A percentile compares a stretch with the other conserved stretches of the same genome.
These are phyloP conservation scores for Dynastes grantii DNA, from an alignment of 2,888 invertebrate species.

Conservation along the genomic window DNA sequence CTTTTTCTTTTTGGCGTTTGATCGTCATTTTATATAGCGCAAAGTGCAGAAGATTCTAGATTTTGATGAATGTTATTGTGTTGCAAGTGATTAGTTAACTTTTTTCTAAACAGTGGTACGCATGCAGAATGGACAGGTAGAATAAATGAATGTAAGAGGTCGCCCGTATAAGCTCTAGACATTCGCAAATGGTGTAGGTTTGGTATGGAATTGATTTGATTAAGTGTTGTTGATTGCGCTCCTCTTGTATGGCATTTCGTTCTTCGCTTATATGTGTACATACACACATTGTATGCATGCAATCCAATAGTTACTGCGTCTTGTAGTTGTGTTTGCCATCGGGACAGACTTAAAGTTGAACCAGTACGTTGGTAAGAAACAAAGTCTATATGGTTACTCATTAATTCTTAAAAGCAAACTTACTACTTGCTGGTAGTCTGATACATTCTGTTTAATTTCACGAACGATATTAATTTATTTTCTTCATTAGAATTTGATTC, in stretches of 20 bases:
- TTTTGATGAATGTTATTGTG: slow-evolving; percentile 38
- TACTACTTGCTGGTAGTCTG: too few relatives aligned
- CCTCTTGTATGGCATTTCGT: not conserved
- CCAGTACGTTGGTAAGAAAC: too few relatives aligned
- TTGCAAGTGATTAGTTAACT: slow-evolving; percentile 39
- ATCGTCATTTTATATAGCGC: slow-evolving; percentile 13
- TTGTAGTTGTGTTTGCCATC: too few relatives aligned
- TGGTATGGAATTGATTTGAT: slow-evolving; percentile 28
- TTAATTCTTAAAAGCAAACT: too few relatives aligned
- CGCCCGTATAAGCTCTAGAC: not conserved
- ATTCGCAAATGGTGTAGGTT: slow-evolving; percentile 16
- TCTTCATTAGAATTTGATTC: too few relatives aligned
- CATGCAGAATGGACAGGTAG: not conserved
- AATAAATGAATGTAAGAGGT: slow-evolving; percentile 22
- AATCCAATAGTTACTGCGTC: too few relatives aligned
- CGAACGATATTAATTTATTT: too few relatives aligned
- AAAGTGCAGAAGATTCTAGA: slow-evolving; percentile 24
- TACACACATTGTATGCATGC: too few relatives aligned
- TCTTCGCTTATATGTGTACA: too few relatives aligned
- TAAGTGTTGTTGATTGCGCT: slow-evolving; percentile 14
- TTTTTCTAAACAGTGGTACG: slow-evolving; percentile 7
- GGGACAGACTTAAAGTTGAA: too few relatives aligned
- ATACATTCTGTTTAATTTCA: too few relatives aligned
- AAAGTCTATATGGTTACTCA: too few relatives aligned
- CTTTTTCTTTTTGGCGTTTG: not conserved